Evolutionary conservation across 2,113 vertebrate genomes (phyloP).

Genomic region (Lipophrys pholis): DNA sequence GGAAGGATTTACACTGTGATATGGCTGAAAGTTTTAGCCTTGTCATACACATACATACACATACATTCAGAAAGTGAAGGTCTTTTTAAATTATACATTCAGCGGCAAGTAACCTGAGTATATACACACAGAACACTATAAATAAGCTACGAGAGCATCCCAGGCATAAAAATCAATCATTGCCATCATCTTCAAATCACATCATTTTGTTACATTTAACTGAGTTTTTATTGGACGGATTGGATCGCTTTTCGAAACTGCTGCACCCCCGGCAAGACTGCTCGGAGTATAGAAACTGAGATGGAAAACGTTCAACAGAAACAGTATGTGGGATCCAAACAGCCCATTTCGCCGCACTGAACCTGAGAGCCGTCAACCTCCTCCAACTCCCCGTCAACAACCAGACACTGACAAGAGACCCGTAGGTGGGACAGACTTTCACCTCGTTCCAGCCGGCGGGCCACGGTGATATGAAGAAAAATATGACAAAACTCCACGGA

Average conservation of each 20-base stretch:
- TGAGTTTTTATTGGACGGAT: too few species aligned
- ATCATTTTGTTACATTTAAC: too few species aligned
- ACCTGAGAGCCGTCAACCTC: constrained; percentile 43
- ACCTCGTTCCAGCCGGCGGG: not conserved
- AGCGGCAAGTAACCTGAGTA: constrained; percentile 13
- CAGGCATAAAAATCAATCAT: too few species aligned
- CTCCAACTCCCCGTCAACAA: constrained; percentile 41
- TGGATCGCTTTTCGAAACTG: too few species aligned
- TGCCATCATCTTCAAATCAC: not conserved
- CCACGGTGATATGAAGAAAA: not conserved
- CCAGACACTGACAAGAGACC: constrained; percentile 30
- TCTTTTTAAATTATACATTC: constrained; percentile 13
- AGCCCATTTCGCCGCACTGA: constrained; percentile 17
- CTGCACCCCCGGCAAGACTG: not conserved
- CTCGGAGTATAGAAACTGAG: constrained; percentile 9
- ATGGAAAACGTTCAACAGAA: constrained; percentile 26
- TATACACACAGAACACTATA: constrained; percentile 4
- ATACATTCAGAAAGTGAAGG: not conserved
- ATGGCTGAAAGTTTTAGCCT: constrained; percentile 15
- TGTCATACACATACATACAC: constrained; percentile 15
- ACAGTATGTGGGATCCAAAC: not conserved
- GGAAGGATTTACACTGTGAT: constrained; percentile 17
- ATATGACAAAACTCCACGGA: not conserved
- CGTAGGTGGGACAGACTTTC: constrained; percentile 14
- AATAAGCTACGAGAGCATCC: too few species aligned